phyloP scores from a whole-genome alignment of 2,797 vertebrate species.

The Acipenser oxyrinchus region DNA sequence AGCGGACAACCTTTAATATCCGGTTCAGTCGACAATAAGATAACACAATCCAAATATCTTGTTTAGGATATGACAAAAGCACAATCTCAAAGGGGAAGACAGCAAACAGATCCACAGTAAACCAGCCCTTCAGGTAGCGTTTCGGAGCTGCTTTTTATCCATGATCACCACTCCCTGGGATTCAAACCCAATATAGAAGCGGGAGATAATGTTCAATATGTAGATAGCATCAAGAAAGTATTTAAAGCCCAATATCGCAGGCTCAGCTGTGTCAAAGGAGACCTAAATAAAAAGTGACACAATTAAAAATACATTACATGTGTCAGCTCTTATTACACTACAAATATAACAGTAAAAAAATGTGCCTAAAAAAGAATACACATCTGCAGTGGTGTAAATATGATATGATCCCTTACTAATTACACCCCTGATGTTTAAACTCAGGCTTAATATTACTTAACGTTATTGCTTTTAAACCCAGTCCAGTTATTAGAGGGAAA shows the following conservation, averaged over 20 bases:
- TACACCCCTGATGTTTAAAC: no score
- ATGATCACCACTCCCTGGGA: constrained; percentile 21
- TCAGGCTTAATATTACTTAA: no score
- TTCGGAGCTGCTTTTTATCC: constrained; percentile 7
- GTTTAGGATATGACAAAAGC: not conserved
- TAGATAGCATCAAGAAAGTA: constrained; percentile 21
- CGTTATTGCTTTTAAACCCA: no score
- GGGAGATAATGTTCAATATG: constrained; percentile 20
- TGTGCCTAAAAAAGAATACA: no score
- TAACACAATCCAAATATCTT: not conserved
- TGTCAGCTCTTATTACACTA: no score
- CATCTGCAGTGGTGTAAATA: no score
- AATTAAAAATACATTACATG: no score
- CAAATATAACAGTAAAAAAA: no score
- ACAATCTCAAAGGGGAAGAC: constrained; percentile 19
- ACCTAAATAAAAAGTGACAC: constrained; percentile 10
- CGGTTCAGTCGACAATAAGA: constrained; percentile 14
- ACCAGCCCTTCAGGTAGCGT: constrained; percentile 23
- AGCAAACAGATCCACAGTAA: constrained; percentile 21
- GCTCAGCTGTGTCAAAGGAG: constrained; percentile 16
- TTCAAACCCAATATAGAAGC: constrained; percentile 25
- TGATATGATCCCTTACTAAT: no score
- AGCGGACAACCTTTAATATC: constrained; percentile 18
- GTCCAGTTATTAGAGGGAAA: no score
- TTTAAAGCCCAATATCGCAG: not conserved